Evolutionary conservation across 2,113 vertebrate genomes (phyloP).

Genomic region (Aix galericulata): DNA sequence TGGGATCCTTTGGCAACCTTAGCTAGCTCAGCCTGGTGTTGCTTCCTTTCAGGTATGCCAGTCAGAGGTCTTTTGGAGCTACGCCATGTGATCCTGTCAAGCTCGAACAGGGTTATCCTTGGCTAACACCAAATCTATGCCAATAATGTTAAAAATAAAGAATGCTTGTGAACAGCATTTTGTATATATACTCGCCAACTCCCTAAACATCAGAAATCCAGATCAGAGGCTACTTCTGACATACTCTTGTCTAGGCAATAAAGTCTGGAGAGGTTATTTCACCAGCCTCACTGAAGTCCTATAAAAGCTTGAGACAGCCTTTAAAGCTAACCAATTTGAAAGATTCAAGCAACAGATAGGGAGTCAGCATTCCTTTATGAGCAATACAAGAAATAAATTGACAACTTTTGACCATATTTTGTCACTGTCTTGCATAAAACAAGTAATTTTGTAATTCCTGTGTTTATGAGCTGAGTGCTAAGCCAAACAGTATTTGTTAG

Average conservation of each 20-base stretch:
- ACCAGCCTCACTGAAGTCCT: not conserved
- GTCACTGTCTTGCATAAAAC: conserved; percentile 26
- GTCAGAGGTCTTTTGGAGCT: not conserved
- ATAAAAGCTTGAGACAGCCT: not conserved
- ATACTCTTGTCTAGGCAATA: not conserved
- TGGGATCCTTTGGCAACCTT: not conserved
- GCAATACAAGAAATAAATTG: not conserved
- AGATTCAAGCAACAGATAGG: not conserved
- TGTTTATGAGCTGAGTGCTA: not conserved
- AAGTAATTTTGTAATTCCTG: not conserved
- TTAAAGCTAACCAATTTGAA: not conserved
- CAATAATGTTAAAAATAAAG: not conserved
- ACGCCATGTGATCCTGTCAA: not conserved
- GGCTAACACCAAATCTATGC: not conserved
- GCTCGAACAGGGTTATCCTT: not conserved
- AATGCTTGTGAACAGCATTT: not conserved
- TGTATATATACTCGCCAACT: not conserved
- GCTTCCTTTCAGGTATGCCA: not conserved
- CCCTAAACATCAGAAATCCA: conserved; percentile 1
- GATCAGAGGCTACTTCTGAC: not conserved
- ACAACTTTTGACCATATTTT: conserved; percentile 13
- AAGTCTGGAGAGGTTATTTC: not conserved
- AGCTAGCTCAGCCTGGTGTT: not conserved
- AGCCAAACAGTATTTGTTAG: not conserved
- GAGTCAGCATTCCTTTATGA: not conserved